Evolutionary conservation across 92 coral and sea anemone species (phyloP), one percentile per base, ranked within the genome.

Genomic region (Blastomussa wellsi): DNA sequence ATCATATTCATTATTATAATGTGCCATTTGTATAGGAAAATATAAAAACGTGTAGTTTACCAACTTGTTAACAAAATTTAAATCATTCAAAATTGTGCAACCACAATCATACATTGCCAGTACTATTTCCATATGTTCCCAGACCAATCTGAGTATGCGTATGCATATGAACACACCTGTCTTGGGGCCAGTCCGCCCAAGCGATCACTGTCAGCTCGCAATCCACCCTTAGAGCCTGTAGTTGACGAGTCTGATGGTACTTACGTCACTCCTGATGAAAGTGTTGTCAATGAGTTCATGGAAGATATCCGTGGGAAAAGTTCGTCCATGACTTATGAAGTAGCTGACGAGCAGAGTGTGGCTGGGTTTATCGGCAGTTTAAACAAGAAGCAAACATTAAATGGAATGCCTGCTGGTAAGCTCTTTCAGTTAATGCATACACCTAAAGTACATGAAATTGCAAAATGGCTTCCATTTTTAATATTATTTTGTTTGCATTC

Each of bases 131-230:
- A 1, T 71, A 31, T 36, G 11, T 57, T 57, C 65, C 17, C 57
- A 92, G 97, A 90, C 12, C 93, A 94, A 66, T 81, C 93, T 44
- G 62, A 78, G 52, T 94, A 94, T 77, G 82, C 92, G 0, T 94
- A 94, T 71, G 90, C 93, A 17, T 93, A 93, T 73, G 91, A 90
- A 7, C 93, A 89, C 67, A 78, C 90, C 32, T 38, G 31, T 38
- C 14, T 84, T 37, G 87, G 87, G 7, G 55, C n/a, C 3, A 74
- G 39, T 26, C 88, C 89, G 29, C 86, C 84, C 66, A 51, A 41
- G 24, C 47, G 26, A 29, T 59, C 39, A 19, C 57, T 77, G n/a
- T 79, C 86, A 74, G 68, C 51, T 14, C 53, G 13, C 5, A 11
- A 57, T 28, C 77, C 88, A 20, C 67, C 84, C 57, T 48, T 65